phyloP scores from a whole-genome alignment of 2,888 invertebrate species.

The Volucella bombylans region DNA sequence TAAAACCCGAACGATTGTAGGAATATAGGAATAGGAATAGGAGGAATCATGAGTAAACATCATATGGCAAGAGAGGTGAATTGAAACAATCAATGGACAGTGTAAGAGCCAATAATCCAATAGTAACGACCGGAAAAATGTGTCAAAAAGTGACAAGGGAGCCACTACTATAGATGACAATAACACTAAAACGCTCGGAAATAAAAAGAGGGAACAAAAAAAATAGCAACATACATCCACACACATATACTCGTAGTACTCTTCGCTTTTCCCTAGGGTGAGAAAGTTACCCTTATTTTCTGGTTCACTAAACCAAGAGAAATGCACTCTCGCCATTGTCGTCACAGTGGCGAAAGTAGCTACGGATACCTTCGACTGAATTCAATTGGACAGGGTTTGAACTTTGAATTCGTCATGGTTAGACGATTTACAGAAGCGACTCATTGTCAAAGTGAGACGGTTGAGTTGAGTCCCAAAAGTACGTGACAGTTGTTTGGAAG shows the following conservation, averaged over 20 bases:
- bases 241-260: too few relatives aligned
- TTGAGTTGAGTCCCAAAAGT: too few relatives aligned
- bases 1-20: slow-evolving; percentile 9
- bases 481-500: too few relatives aligned
- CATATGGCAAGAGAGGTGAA: slow-evolving; percentile 17
- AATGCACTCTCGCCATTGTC: slow-evolving; percentile 1
- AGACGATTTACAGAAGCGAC: background rate
- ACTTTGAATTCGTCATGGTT: background rate
- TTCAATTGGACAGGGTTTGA: background rate
- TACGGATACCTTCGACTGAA: background rate
- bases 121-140: slow-evolving; percentile 49
- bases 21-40: background rate
- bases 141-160: slow-evolving; percentile 43
- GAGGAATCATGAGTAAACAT: slow-evolving; percentile 1
- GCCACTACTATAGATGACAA: slow-evolving; percentile 11
- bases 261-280: background rate
- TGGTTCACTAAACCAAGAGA: slow-evolving; percentile 46
- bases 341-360: too few relatives aligned
- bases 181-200: slow-evolving; percentile 36
- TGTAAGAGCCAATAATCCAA: slow-evolving; percentile 36
- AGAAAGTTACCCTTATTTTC: slow-evolving; percentile 39
- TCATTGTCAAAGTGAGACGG: too few relatives aligned
- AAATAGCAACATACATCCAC: background rate
- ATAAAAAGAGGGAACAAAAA: background rate
- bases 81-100: slow-evolving; percentile 55